phyloP scores from a whole-genome alignment of 2,888 invertebrate species.

The Antheraea yamamai region DNA sequence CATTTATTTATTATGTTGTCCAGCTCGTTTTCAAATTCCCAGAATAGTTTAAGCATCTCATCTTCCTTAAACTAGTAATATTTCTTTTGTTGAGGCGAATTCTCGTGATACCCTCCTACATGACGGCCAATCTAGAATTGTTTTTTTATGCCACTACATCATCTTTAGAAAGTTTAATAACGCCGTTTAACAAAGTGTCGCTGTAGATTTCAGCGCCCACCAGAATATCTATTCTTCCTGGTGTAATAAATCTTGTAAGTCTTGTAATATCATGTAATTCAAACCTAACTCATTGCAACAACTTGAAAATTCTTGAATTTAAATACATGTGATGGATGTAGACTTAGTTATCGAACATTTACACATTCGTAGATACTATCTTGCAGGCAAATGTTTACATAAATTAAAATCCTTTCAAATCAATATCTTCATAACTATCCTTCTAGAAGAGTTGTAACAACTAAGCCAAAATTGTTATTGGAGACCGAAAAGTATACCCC shows the following conservation, averaged over 20 bases:
- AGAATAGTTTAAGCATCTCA: not conserved
- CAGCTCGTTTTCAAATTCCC: not conserved
- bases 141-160: not conserved
- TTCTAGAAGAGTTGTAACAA: not conserved
- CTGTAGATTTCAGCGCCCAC: not conserved
- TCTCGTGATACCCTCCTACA: not conserved
- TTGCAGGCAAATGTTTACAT: no score
- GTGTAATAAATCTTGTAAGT: no score
- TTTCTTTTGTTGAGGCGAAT: not conserved
- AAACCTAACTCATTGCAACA: no score
- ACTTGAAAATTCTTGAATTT: no score
- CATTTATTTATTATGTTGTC: not conserved
- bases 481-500: not conserved
- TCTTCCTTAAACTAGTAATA: not conserved
- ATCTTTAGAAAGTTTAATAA: not conserved
- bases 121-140: not conserved
- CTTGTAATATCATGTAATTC: no score
- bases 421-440: not conserved
- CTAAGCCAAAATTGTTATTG: not conserved
- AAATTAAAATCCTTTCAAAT: not conserved
- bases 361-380: no score
- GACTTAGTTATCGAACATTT: no score
- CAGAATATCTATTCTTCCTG: no score
- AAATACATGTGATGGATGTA: no score
- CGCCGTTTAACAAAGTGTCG: not conserved